Base-by-base conservation (phyloP, 2,888 invertebrate species). In the Zonitis immaculata region DNA sequence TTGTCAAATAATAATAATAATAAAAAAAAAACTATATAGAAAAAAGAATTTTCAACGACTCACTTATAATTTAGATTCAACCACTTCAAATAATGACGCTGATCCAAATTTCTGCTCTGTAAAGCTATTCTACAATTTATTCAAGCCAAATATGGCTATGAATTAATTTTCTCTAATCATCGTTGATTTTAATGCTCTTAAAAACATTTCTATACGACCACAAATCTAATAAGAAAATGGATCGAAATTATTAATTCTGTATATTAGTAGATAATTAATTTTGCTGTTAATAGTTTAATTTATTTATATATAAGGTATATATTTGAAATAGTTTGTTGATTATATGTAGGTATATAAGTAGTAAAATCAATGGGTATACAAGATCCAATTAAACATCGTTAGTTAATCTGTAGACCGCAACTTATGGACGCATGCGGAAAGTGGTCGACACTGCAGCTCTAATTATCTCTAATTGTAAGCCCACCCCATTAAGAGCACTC, bases 381-480 rank as follows among this genome's bases (percentile, higher is more conserved):
- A 39, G 47, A 62, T 65, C 68, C 71, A 72, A 72, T 71, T 72
- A 72, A 69, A 68, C 65, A 62, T 70, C 71, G 68, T 73, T 73
- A 73, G 70, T 71, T 73, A 73, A 73, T 73, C 70, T 68, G 67
- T 60, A 61, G 63, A 62, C 67, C 69, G 61, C 69, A 67, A 66
- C 65, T n/a, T n/a, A 66, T 62, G 65, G 64, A 63, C 61, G 62
- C 60, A 47, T 54, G 54, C 49, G 54, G 52, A 56, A 52, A 44
- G 42, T 57, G 49, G 49, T 62, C 61, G 59, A 63, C 60, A 62
- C 65, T 67, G 68, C 70, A 68, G 69, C 67, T 66, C 67, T 73
- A 72, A 73, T 73, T 72, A 73, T 72, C 70, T 68, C 72, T 73
- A 73, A 73, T 73, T 73, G 72, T 70, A 70, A 72, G 68, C 67